Evolutionary conservation across 2,797 vertebrate genomes (phyloP), one percentile per base, ranked within the genome.

Genomic region (Crocodylus rhombifer): DNA sequence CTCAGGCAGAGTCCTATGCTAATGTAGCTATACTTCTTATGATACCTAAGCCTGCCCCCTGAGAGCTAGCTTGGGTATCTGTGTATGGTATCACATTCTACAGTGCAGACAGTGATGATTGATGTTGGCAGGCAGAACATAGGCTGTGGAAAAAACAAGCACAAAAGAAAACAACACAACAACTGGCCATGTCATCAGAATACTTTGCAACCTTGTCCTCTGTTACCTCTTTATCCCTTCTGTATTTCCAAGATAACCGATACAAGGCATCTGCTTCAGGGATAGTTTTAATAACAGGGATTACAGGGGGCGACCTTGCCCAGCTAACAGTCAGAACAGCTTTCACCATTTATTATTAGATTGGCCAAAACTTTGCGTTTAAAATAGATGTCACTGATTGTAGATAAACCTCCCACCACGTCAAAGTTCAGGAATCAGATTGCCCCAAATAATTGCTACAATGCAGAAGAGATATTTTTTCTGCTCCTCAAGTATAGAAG

Each of bases 371-470:
- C 0, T 11, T 69, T 92, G 86, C 79, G 1, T 67, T 93, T 85
- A 77, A 78, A 91, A 80, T 51, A 85, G 3, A 1, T 0, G 23
- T 67, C 77, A 42, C 25, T 69, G 36, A 25, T 91, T 20, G 61
- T 3, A 7, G n/a, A 80, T 82, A 94, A 92, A 5, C 6, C 15
- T 87, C 42, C 23, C 8, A 26, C 82, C 13, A 13, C n/a, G 55
- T 21, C 42, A n/a, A 86, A 87, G 3, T 87, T 78, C 77, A 58
- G 74, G 80, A 92, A 78, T 25, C 78, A 95, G 55, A 82, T 86
- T 91, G 36, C 33, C 76, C 82, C 80, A 91, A 93, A 91, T 78
- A 93, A 87, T 86, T 93, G 79, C 65, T 91, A 62, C 62, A 33
- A 3, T 42, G 26, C 2, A 56, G 57, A 82, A 16, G 21, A 84